Conservation (phyloP, 2,113 vertebrate species). For the Oryctolagus cuniculus region mOryCun1.1 NC_091448.1:50345501-50346000, state of each 20-base stretch:
- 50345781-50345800: not conserved
- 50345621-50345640: not conserved
- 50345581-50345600: not conserved
- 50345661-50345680: not conserved
- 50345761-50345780: not conserved
- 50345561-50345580: conserved; percentile 6
- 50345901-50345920: not conserved
- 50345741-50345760: not conserved
- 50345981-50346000: not conserved
- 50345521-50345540: conserved; percentile 3
- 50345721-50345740: not conserved
- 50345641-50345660: not conserved
- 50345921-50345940: not conserved
- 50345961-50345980: not conserved
- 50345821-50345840: not conserved
- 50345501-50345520: not conserved
- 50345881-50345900: too few relatives aligned
- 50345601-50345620: conserved; percentile 18
- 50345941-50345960: not conserved
- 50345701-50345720: not conserved
- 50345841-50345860: not conserved
- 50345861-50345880: not conserved
- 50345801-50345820: not conserved
- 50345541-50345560: not conserved
- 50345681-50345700: rapidly evolving